Evolutionary conservation across 2,888 invertebrate species (phyloP).

Genomic region (Epicampocera succincta): DNA sequence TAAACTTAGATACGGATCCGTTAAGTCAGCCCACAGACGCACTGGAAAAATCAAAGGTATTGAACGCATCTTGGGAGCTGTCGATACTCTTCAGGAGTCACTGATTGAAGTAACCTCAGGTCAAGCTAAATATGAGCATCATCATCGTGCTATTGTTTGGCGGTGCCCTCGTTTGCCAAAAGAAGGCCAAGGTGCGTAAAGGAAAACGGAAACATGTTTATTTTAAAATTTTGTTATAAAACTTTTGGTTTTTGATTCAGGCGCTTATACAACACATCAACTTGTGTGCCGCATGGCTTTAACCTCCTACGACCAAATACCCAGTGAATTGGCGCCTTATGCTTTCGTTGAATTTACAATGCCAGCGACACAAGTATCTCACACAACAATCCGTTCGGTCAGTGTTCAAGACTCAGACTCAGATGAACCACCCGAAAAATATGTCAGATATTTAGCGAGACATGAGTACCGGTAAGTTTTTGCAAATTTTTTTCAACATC

Average conservation of each 20-base stretch:
- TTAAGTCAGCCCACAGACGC: constrained; percentile 94
- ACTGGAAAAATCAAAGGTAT: constrained; percentile 96
- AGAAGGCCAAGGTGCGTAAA: constrained; percentile 94
- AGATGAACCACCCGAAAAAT: constrained; percentile 97
- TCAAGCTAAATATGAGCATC: constrained; percentile 99
- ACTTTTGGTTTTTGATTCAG: constrained; percentile 81
- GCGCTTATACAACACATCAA: constrained; percentile 98
- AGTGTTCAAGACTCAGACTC: constrained; percentile 92
- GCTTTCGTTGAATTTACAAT: constrained; percentile 98
- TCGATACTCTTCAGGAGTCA: constrained; percentile 94
- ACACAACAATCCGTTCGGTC: constrained; percentile 97
- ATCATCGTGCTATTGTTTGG: constrained; percentile 98
- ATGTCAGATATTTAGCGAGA: constrained; percentile 96
- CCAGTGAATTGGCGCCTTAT: constrained; percentile 93
- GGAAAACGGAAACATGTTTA: too few relatives aligned
- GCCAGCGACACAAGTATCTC: constrained; percentile 97
- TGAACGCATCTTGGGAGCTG: constrained; percentile 94
- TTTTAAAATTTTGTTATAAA: too few relatives aligned
- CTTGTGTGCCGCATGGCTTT: constrained; percentile 96
- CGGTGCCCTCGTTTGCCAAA: constrained; percentile 98
- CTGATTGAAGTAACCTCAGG: constrained; percentile 98
- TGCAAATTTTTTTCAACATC: not conserved
- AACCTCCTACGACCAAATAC: constrained; percentile 98
- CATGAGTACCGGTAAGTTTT: constrained; percentile 92
- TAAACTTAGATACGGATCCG: constrained; percentile 91